Conservation (phyloP, 2,888 invertebrate species). For the Plutella xylostella region DNA sequence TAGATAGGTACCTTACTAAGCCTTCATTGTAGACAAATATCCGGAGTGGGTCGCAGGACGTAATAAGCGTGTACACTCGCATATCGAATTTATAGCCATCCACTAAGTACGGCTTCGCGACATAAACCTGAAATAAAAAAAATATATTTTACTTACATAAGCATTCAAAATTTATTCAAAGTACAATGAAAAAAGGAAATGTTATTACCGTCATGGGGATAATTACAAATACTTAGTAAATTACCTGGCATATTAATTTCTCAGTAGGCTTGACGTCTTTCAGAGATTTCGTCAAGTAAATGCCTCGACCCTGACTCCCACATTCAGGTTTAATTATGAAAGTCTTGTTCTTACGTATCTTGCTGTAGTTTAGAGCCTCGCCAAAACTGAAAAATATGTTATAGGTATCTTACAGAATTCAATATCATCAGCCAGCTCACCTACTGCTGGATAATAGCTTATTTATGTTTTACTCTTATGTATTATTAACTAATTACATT, state of each 20-base stretch:
- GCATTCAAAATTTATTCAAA: too few species aligned
- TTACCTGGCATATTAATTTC: slow-evolving; percentile 89
- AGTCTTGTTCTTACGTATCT: slow-evolving; percentile 77
- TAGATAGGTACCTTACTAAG: slow-evolving; percentile 75
- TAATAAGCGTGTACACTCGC: slow-evolving; percentile 87
- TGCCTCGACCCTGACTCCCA: slow-evolving; percentile 91
- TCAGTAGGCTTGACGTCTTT: slow-evolving; percentile 84
- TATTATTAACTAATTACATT: too few species aligned
- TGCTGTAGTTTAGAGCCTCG: slow-evolving; percentile 78
- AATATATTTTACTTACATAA: too few species aligned
- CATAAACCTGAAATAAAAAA: slow-evolving; percentile 59
- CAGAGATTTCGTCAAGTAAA: slow-evolving; percentile 85
- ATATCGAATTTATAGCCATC: slow-evolving; percentile 95
- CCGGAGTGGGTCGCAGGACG: slow-evolving; percentile 90
- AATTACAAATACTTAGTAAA: too few species aligned
- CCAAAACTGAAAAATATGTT: too few species aligned
- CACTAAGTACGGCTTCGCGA: slow-evolving; percentile 82
- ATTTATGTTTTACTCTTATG: too few species aligned
- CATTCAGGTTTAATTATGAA: slow-evolving; percentile 93
- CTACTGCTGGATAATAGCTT: too few species aligned
- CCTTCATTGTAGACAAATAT: slow-evolving; percentile 94
- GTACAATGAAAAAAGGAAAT: too few species aligned
- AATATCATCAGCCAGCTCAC: too few species aligned
- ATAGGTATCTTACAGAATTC: too few species aligned
- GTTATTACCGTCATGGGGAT: too few species aligned